Evolutionary conservation across 2,113 vertebrate species (phyloP).

Genomic region (Hucho hucho): DNA sequence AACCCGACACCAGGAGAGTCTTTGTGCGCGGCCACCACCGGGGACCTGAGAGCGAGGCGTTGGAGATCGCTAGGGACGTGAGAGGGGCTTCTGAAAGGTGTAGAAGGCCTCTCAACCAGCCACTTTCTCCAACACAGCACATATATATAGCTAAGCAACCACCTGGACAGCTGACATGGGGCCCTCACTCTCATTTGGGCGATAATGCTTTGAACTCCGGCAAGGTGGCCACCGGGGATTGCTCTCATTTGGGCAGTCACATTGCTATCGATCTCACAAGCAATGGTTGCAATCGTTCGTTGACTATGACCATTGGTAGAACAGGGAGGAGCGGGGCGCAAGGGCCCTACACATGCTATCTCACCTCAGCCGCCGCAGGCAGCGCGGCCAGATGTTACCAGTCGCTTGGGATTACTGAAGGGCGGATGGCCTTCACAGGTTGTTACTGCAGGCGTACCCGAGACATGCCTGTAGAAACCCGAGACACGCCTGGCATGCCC

Average conservation of each 20-base stretch:
- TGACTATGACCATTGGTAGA: slow-evolving; percentile 32
- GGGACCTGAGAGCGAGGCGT: slow-evolving; percentile 49
- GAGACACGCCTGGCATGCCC: background rate
- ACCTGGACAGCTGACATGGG: slow-evolving; percentile 35
- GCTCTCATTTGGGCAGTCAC: slow-evolving; percentile 57
- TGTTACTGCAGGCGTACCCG: slow-evolving; percentile 9
- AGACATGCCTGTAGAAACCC: background rate
- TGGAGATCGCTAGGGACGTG: slow-evolving; percentile 44
- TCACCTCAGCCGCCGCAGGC: slow-evolving; percentile 4
- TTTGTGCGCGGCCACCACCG: slow-evolving; percentile 50
- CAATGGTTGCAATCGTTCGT: slow-evolving; percentile 45
- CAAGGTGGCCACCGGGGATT: slow-evolving; percentile 47
- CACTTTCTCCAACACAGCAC: slow-evolving; percentile 14
- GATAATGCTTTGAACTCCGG: slow-evolving; percentile 5
- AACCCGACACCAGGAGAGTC: slow-evolving; percentile 52
- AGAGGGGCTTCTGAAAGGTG: slow-evolving; percentile 34
- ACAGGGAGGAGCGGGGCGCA: slow-evolving; percentile 12
- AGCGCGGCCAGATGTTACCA: slow-evolving; percentile 41
- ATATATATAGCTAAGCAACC: slow-evolving; percentile 24
- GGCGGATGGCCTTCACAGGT: slow-evolving; percentile 18
- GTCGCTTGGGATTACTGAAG: slow-evolving; percentile 38
- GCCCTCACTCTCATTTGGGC: slow-evolving; percentile 27
- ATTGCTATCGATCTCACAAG: slow-evolving; percentile 66
- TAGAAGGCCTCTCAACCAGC: slow-evolving; percentile 27
- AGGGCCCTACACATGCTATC: slow-evolving; percentile 6